These are phyloP conservation scores for Hippopotamus amphibius DNA, from an alignment of 2,113 vertebrate species.

Conservation along the genomic window DNA sequence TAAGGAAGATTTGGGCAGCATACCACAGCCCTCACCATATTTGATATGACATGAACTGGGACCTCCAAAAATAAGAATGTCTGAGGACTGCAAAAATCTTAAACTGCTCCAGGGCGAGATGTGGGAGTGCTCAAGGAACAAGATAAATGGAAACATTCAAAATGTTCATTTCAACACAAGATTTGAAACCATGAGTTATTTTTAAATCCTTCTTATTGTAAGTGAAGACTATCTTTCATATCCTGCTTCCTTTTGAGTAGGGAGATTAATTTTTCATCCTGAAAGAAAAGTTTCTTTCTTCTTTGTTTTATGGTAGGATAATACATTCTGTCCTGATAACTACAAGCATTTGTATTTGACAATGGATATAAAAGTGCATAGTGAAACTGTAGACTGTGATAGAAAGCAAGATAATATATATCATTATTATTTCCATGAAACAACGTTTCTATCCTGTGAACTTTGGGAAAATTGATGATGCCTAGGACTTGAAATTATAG, in stretches of 20 bases:
- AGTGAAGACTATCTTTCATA: slow-evolving; percentile 28
- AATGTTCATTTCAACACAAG: slow-evolving; percentile 42
- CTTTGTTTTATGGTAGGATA: slow-evolving; percentile 12
- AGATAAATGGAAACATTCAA: slow-evolving; percentile 6
- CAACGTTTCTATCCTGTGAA: slow-evolving; percentile 16
- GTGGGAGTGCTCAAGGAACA: not conserved
- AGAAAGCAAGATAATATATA: slow-evolving; percentile 36
- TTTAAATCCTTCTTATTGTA: slow-evolving; percentile 20
- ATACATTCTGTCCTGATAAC: not conserved
- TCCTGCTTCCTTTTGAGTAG: slow-evolving; percentile 24
- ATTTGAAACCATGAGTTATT: slow-evolving; percentile 4
- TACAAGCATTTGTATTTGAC: slow-evolving; percentile 28
- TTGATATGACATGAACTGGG: not conserved
- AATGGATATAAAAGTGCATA: not conserved
- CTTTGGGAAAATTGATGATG: slow-evolving; percentile 38
- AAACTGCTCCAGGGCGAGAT: not conserved
- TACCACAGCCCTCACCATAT: not conserved
- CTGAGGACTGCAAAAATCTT: not conserved
- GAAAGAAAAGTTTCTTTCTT: not conserved
- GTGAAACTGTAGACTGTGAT: not conserved
- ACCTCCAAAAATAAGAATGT: not conserved
- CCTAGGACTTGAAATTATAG: slow-evolving; percentile 44
- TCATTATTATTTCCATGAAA: slow-evolving; percentile 20
- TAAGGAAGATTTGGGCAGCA: not conserved
- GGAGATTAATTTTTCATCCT: slow-evolving; percentile 34